These are phyloP conservation scores for Capra hircus DNA, from an alignment of 2,113 vertebrate species.

Conservation along the genomic window DNA sequence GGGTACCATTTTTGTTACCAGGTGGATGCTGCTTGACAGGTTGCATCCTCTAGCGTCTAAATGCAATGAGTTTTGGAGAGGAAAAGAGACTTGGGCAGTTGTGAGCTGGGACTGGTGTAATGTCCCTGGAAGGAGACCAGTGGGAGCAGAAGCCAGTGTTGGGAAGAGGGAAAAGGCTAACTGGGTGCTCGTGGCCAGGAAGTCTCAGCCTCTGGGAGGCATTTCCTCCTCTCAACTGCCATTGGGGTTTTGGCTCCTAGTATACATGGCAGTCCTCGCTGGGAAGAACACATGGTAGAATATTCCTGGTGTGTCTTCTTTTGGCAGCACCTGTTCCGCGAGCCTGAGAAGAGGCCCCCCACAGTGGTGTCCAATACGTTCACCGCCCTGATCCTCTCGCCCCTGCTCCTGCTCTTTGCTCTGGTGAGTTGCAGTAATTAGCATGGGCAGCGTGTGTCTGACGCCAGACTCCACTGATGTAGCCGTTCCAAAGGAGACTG, in stretches of 20 bases:
- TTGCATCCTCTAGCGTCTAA: not conserved
- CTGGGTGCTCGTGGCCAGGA: not conserved
- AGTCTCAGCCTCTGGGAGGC: not conserved
- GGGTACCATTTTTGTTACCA: not conserved
- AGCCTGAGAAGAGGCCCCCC: constrained; percentile 97
- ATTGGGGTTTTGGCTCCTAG: not conserved
- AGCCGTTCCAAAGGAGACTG: constrained; percentile 28
- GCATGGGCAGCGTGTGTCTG: not conserved
- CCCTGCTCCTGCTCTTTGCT: constrained; percentile 92
- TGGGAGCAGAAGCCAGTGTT: not conserved
- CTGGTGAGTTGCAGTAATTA: constrained; percentile 85
- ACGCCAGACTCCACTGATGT: not conserved
- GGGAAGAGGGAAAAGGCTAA: not conserved
- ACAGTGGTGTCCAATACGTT: constrained; percentile 95
- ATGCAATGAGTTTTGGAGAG: not conserved
- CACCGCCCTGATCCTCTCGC: constrained; percentile 93
- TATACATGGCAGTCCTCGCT: not conserved
- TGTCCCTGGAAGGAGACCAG: not conserved
- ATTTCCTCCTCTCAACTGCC: not conserved
- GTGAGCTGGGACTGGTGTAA: not conserved
- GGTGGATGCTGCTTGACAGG: not conserved
- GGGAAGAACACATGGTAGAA: not conserved
- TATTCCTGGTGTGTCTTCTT: constrained; percentile 36
- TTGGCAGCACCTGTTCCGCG: constrained; percentile 94
- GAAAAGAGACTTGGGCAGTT: not conserved